Evolutionary conservation across 2,888 invertebrate genomes (phyloP).

Genomic region (Cistogaster globosa): DNA sequence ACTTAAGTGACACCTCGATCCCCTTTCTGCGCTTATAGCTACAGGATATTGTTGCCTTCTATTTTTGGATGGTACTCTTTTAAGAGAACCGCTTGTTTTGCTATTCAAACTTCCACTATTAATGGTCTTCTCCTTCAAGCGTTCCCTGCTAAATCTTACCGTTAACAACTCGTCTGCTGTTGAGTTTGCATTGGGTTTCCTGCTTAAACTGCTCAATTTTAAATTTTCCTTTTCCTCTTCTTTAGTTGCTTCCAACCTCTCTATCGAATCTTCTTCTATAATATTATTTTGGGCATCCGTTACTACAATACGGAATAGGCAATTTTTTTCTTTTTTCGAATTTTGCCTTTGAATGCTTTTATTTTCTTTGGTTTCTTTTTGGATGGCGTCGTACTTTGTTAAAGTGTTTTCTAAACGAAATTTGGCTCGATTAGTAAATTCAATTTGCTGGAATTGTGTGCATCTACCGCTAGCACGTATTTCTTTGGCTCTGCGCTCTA

Average conservation of each 20-base stretch:
- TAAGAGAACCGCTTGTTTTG: conserved; percentile 64
- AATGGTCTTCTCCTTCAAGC: conserved; percentile 26
- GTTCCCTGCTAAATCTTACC: conserved; percentile 62
- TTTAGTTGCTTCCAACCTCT: conserved; percentile 13
- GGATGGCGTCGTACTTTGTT: conserved; percentile 41
- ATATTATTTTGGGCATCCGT: conserved; percentile 82
- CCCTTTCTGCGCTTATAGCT: conserved; percentile 75
- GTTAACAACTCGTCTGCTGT: conserved; percentile 54
- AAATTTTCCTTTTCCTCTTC: conserved; percentile 58
- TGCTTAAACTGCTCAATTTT: conserved; percentile 9
- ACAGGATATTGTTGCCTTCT: conserved; percentile 75
- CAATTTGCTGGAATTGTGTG: conserved; percentile 63
- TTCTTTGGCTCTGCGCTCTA: conserved; percentile 79
- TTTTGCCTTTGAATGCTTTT: conserved; percentile 30
- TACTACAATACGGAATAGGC: conserved; percentile 80
- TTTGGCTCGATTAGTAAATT: conserved; percentile 67
- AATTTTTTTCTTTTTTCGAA: conserved; percentile 48
- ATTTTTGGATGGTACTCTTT: conserved; percentile 74
- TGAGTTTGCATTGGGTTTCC: conserved; percentile 13
- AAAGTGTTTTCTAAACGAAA: conserved; percentile 67
- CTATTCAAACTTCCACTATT: conserved; percentile 24
- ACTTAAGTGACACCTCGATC: conserved; percentile 25
- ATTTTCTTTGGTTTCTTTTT: conserved; percentile 55
- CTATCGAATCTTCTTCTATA: conserved; percentile 81
- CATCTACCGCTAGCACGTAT: conserved; percentile 72